phyloP scores from a whole-genome alignment of 2,113 vertebrate genomes.

The Carollia perspicillata region DNA sequence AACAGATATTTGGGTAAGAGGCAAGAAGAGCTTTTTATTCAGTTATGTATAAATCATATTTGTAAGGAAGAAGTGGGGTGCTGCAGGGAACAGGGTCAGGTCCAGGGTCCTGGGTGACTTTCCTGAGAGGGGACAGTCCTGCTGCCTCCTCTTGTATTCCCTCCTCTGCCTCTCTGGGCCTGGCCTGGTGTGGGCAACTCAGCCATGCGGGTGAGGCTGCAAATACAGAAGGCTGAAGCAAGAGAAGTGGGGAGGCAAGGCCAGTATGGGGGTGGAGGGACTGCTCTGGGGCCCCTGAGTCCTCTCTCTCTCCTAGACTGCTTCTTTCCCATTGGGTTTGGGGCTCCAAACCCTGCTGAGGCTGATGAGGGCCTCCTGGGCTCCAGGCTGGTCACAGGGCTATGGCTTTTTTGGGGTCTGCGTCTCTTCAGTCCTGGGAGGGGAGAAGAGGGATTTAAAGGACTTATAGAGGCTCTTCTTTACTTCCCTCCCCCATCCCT shows the following conservation, averaged over 20 bases:
- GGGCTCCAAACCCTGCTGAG: not conserved
- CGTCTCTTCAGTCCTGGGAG: conserved; percentile 29
- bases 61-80: not conserved
- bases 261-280: not conserved
- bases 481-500: accelerated
- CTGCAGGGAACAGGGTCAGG: conserved; percentile 4
- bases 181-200: not conserved
- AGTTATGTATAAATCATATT: not conserved
- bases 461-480: not conserved
- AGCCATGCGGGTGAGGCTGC: not conserved
- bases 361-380: not conserved
- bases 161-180: not conserved
- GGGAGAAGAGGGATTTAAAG: conserved; percentile 10
- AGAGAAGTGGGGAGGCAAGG: conserved; percentile 4
- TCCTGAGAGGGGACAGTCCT: conserved; percentile 60
- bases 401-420: not conserved
- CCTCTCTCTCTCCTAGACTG: not conserved
- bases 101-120: not conserved
- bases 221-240: not conserved
- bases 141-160: conserved; percentile 34
- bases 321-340: not conserved
- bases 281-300: not conserved
- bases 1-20: not conserved
- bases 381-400: conserved; percentile 12
- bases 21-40: conserved; percentile 54